A percentile compares a stretch with the other conserved stretches of the same genome.
phyloP scores from a whole-genome alignment of 2,113 vertebrate species.

The Seriola aureovittata region DNA sequence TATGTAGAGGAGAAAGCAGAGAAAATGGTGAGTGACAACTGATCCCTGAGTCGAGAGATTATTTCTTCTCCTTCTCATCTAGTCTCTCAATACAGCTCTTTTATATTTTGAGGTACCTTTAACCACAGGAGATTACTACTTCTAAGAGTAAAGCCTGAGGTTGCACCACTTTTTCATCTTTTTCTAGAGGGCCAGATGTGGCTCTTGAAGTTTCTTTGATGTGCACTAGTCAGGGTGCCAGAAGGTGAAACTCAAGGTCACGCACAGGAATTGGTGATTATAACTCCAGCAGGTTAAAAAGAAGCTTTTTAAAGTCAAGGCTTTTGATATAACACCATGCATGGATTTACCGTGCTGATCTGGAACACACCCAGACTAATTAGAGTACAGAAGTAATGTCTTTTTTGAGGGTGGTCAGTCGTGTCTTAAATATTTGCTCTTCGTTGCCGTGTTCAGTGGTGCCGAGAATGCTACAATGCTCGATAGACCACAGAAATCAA shows the following conservation, averaged over 20 bases:
- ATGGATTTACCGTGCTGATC: slow-evolving; percentile 1
- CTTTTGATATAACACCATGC: slow-evolving; percentile 17
- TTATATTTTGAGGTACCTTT: slow-evolving; percentile 51
- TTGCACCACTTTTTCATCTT: slow-evolving; percentile 53
- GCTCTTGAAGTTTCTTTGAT: slow-evolving; percentile 62
- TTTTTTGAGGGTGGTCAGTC: not conserved
- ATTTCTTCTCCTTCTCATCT: slow-evolving; percentile 35
- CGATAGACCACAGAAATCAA: not conserved
- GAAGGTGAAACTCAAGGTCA: slow-evolving; percentile 59
- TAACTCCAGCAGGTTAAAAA: slow-evolving; percentile 29
- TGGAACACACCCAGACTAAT: not conserved
- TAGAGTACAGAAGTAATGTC: not conserved
- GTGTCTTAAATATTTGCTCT: slow-evolving; percentile 20
- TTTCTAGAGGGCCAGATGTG: slow-evolving; percentile 57
- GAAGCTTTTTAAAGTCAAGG: not conserved
- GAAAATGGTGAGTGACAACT: slow-evolving; percentile 17
- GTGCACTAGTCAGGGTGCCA: slow-evolving; percentile 22
- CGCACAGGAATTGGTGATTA: slow-evolving; percentile 47
- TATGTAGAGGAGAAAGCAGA: not conserved
- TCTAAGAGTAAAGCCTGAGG: slow-evolving; percentile 51
- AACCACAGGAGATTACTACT: slow-evolving; percentile 59
- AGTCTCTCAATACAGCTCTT: slow-evolving; percentile 26
- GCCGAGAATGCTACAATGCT: not conserved
- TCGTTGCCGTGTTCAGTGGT: not conserved
- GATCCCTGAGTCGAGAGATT: not conserved